Base-by-base conservation (phyloP, 2,888 invertebrate species). In the Eupithecia tripunctaria region DNA sequence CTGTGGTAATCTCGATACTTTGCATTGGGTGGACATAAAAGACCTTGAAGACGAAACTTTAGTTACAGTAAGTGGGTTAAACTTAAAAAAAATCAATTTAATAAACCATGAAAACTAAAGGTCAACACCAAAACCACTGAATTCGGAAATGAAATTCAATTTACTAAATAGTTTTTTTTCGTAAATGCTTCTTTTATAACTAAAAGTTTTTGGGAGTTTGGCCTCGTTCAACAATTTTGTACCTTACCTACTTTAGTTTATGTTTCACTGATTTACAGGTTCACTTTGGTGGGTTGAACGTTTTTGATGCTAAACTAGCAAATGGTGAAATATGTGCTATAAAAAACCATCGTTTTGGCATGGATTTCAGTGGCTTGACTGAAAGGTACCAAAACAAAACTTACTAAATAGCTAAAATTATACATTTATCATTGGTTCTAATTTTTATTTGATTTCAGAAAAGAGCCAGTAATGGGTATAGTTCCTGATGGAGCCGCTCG, bases 391-490 rank as follows among this genome's bases (percentile, higher is more conserved):
- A 6, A 32, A 51, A 51, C 21, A 12, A 21, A 51, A 51, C 51
- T n/a, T 51, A 51, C 6, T n/a, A 7, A 7, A 6, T 7, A 1
- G 0, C 6, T n/a, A 47, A 15, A 12, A 14, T 12, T 38, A 12
- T 38, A 14, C 12, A 38, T 38, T 38, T 38, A 2, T 14, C 38
- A 14, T 38, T 38, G 14, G 29, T 18, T 60, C 0, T 12, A 59
- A 25, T 21, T 29, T 29, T n/a, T n/a, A 47, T 62, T 14, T n/a
- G 15, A 41, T 76, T 56, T 6, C 63, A 94, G 94, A 0, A 96
- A 96, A 0, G 85, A 73, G 14, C 84, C 94, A 7, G 92, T 96
- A 3, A 97, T 97, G 96, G 97, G 97, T 7, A 82, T 96, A 71
- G 91, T 96, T 0, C 80, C 84, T 0, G 75, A 80, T 18, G 91